A percentile compares a stretch with the other conserved stretches of the same genome.
Evolutionary conservation across 2,797 vertebrate species (phyloP).

Genomic region (Huso huso): DNA sequence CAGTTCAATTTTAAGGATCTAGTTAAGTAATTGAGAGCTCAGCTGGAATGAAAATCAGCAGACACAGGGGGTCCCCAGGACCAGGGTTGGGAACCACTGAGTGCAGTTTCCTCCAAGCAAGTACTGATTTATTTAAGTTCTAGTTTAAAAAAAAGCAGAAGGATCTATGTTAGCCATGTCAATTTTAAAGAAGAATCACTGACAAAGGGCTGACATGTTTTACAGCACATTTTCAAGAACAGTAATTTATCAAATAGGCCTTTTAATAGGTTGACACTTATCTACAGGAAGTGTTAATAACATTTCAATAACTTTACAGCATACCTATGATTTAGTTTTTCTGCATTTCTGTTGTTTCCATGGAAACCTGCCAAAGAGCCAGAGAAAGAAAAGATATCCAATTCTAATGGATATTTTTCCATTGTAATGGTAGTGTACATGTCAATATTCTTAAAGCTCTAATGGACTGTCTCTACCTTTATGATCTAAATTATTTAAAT

Average conservation of each 20-base stretch:
- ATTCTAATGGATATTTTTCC: no score
- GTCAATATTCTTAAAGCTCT: no score
- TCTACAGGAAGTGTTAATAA: constrained; percentile 5
- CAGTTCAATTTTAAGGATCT: no score
- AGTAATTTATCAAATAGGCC: background rate
- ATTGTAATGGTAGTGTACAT: no score
- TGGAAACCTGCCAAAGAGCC: constrained; percentile 2
- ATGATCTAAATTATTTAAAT: no score
- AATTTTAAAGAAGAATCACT: constrained; percentile 8
- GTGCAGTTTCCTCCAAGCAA: background rate
- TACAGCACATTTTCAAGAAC: background rate
- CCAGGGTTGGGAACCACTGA: no score
- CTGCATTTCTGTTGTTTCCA: constrained; percentile 4
- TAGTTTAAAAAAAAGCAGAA: background rate
- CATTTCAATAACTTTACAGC: background rate
- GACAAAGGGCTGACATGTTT: background rate
- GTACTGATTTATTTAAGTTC: background rate
- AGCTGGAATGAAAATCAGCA: no score
- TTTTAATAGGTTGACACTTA: constrained; percentile 1
- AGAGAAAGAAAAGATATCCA: no score
- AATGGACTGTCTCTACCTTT: no score
- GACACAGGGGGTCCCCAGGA: no score
- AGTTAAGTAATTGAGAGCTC: no score
- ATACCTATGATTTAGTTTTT: background rate
- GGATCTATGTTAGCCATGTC: background rate